phyloP scores from a whole-genome alignment of 2,797 vertebrate genomes.

The Onychomys arenicola region DNA sequence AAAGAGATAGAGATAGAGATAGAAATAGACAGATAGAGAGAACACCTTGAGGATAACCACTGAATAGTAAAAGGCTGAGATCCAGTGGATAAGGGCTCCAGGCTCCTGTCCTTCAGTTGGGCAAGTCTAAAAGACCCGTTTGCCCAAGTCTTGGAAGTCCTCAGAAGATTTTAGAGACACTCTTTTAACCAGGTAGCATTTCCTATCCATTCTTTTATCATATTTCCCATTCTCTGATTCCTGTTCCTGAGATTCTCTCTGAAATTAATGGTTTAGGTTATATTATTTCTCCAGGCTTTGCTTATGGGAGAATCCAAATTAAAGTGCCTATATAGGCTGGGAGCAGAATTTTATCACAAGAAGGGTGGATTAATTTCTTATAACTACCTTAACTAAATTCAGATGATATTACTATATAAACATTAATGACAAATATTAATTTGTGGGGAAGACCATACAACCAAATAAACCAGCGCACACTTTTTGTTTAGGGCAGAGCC shows the following conservation, averaged over 20 bases:
- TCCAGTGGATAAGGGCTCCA: not conserved
- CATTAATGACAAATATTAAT: not conserved
- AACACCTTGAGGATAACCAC: not conserved
- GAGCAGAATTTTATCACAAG: not conserved
- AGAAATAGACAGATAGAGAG: not conserved
- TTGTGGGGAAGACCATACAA: not conserved
- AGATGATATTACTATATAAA: not conserved
- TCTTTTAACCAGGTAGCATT: not conserved
- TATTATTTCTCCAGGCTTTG: conserved; percentile 32
- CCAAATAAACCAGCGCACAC: not conserved
- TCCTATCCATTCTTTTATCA: not conserved
- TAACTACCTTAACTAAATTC: conserved; percentile 23
- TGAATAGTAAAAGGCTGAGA: not conserved
- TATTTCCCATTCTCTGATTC: not conserved
- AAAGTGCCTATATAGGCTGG: not conserved
- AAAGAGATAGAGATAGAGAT: not conserved
- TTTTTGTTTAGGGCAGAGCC: not conserved
- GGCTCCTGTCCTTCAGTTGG: not conserved
- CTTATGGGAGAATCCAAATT: not conserved
- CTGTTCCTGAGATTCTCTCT: conserved; percentile 19
- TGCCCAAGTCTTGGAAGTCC: not conserved
- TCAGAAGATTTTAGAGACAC: not conserved
- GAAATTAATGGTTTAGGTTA: not conserved
- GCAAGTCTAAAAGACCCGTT: conserved; percentile 9
- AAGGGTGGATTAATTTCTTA: not conserved